A percentile compares a stretch with the other conserved stretches of the same genome.
phyloP scores from a whole-genome alignment of 2,888 invertebrate genomes.

The Pterostichus niger region DNA sequence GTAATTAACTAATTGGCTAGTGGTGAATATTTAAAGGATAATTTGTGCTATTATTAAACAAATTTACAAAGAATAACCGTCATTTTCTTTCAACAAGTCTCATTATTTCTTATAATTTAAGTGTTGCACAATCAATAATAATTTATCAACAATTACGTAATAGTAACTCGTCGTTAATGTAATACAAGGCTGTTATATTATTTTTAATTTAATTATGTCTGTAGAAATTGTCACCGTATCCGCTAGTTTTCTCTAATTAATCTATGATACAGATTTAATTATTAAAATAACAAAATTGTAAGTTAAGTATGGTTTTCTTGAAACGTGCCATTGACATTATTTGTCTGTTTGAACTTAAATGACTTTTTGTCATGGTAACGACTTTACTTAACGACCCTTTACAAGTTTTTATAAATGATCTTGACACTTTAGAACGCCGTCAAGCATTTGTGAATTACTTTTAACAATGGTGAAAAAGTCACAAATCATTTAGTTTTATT shows the following conservation, averaged over 20 bases:
- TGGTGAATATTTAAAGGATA: too few relatives aligned
- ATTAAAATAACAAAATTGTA: not conserved
- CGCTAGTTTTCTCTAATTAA: conserved; percentile 37
- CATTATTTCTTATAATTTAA: not conserved
- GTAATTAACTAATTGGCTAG: too few relatives aligned
- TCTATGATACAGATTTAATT: conserved; percentile 8
- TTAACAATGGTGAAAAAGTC: too few relatives aligned
- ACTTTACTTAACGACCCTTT: too few relatives aligned
- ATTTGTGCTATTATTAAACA: too few relatives aligned
- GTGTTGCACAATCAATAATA: not conserved
- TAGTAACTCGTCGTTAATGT: not conserved
- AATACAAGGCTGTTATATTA: conserved; percentile 35
- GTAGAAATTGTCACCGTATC: conserved; percentile 23
- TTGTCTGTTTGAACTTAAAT: not conserved
- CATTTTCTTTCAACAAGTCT: too few relatives aligned
- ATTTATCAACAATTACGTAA: not conserved
- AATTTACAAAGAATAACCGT: too few relatives aligned
- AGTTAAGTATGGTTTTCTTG: too few relatives aligned
- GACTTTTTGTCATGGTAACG: not conserved
- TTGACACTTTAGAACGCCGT: too few relatives aligned
- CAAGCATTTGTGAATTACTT: too few relatives aligned
- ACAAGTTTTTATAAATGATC: too few relatives aligned
- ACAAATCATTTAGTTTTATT: too few relatives aligned
- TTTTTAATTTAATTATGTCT: conserved; percentile 27
- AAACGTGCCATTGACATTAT: conserved; percentile 26